These are phyloP conservation scores for Hoplostethus mediterraneus DNA, from an alignment of 2,797 vertebrate genomes.

Conservation along the genomic window DNA sequence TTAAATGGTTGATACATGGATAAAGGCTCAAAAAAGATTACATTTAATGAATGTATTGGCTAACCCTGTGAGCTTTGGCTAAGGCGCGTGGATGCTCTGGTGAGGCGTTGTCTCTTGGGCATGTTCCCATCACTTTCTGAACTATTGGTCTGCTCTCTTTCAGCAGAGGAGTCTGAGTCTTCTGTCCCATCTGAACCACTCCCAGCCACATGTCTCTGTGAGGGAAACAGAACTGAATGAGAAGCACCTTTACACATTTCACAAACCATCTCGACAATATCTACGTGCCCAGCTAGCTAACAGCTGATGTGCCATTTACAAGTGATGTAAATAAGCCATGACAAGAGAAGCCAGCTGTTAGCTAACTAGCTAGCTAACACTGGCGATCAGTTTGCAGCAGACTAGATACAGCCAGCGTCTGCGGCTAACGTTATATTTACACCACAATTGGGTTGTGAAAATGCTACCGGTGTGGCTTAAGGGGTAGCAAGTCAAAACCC, in stretches of 20 bases:
- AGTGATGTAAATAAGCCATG: background rate
- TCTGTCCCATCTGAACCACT: slow-evolving; percentile 98
- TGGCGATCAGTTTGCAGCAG: background rate
- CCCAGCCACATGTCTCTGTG: slow-evolving; percentile 92
- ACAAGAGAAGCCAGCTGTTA: slow-evolving; percentile 36
- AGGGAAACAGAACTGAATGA: slow-evolving; percentile 21
- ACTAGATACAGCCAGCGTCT: background rate
- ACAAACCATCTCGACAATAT: background rate
- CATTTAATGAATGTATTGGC: background rate
- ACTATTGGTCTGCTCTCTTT: slow-evolving; percentile 96
- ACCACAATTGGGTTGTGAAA: background rate
- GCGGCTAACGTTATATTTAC: background rate
- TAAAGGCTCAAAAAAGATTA: background rate
- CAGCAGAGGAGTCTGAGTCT: slow-evolving; percentile 97
- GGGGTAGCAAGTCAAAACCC: background rate
- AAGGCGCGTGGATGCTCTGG: slow-evolving; percentile 94
- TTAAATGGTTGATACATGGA: background rate
- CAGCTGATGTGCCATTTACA: background rate
- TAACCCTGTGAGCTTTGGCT: slow-evolving; percentile 98
- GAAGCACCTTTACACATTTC: background rate
- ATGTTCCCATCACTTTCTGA: slow-evolving; percentile 94
- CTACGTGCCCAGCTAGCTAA: background rate
- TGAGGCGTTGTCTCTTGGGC: slow-evolving; percentile 92
- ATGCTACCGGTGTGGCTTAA: background rate
- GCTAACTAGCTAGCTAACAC: slow-evolving; percentile 5